Evolutionary conservation across 2,113 vertebrate species (phyloP).

Genomic region (Corythornis cristatus): DNA sequence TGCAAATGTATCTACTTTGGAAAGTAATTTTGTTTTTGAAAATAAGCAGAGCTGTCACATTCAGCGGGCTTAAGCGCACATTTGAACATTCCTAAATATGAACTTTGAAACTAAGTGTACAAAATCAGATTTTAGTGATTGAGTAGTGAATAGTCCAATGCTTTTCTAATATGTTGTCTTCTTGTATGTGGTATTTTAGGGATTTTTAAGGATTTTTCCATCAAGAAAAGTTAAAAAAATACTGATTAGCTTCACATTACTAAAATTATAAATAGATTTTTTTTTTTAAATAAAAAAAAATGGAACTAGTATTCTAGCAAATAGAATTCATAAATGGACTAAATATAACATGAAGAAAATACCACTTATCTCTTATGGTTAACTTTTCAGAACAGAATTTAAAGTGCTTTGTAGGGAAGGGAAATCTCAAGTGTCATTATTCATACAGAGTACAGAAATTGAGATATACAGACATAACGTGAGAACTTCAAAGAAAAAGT

Average conservation of each 20-base stretch:
- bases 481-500: background rate
- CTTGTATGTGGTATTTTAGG: background rate
- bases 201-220: background rate
- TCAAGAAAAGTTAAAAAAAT: background rate
- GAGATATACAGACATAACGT: background rate
- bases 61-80: accelerated
- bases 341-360: background rate
- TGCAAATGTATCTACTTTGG: background rate
- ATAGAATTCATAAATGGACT: background rate
- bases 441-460: background rate
- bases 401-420: background rate
- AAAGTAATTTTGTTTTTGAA: background rate
- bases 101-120: background rate
- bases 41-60: background rate
- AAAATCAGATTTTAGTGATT: background rate
- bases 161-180: background rate
- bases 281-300: background rate
- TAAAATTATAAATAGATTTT: background rate
- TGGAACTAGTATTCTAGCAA: background rate
- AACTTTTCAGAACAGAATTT: background rate
- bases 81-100: background rate
- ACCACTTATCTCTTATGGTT: background rate
- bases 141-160: background rate
- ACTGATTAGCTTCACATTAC: background rate
- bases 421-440: background rate